Evolutionary conservation across 2,797 vertebrate species (phyloP), one percentile per base, ranked within the genome.

Genomic region (Myotis pilosus): DNA sequence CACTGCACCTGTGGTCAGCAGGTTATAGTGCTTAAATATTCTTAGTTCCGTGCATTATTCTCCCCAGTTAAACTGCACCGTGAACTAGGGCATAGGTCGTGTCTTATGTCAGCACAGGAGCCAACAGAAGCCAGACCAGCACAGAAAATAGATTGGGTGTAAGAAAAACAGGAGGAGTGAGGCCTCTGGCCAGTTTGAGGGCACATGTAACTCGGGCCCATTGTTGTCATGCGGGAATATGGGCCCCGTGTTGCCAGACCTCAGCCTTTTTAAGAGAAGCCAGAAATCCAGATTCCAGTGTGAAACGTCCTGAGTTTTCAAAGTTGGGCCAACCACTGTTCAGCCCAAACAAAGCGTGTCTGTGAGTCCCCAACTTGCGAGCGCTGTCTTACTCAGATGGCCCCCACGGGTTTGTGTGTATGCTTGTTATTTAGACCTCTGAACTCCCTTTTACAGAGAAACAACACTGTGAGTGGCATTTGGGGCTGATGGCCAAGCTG

Each of bases 231-330:
- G 68, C 3, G 55, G 96, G 96, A 95, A 94, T 80, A 93, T 23
- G 60, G 93, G 92, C 33, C 36, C 69, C 81, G 69, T 3, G 68
- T 38, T 96, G 95, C 93, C 94, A 95, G 93, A 93, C 25, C 74
- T 79, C 93, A 60, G 85, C 64, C 90, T 96, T 96, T 95, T 96
- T 89, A 83, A 69, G 93, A 91, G 96, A 95, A 97, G 92, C 88
- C 93, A 97, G 90, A 91, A 96, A 85, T 90, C 78, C 64, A 94
- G 90, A 92, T 94, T 93, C 80, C 91, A 89, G 53, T 74, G 80
- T 74, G 76, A 87, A 85, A 85, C 23, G 87, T 75, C 80, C 94
- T 91, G 95, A 81, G 51, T 92, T 96, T 94, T 74, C 85, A 78
- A 92, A 94, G 89, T 81, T 83, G 74, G 64, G 85, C 92, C 88